Conservation (phyloP, 1,140 invertebrate genomes). For the Bathynomus jamesi region DNA sequence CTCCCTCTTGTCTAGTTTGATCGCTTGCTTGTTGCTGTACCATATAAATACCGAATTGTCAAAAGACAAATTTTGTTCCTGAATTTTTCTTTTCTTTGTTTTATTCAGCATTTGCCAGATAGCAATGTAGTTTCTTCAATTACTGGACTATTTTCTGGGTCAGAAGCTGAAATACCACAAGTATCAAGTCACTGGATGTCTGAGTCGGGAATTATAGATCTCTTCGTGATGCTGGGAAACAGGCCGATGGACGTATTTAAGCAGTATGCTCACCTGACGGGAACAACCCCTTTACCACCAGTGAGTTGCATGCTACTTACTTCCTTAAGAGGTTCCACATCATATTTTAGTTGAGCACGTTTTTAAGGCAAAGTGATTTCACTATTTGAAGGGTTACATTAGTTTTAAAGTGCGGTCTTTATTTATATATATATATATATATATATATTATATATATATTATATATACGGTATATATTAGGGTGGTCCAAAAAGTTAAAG, state of each 20-base stretch:
- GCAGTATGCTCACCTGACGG: slow-evolving; percentile 82
- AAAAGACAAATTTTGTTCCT: not conserved
- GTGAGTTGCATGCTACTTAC: slow-evolving; percentile 52
- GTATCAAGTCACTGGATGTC: slow-evolving; percentile 71
- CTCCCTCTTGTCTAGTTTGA: too few species aligned
- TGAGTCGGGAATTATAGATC: slow-evolving; percentile 88
- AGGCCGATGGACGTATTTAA: slow-evolving; percentile 71
- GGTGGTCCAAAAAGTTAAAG: too few species aligned
- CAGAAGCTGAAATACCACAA: slow-evolving; percentile 19
- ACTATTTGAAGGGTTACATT: not conserved
- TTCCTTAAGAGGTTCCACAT: not conserved
- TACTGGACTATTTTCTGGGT: slow-evolving; percentile 33
- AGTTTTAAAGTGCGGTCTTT: not conserved
- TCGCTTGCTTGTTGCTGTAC: too few species aligned
- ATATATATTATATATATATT: slow-evolving; percentile 1
- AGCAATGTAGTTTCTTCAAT: slow-evolving; percentile 65
- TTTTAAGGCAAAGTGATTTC: not conserved
- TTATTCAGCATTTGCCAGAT: slow-evolving; percentile 23
- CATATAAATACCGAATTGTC: too few species aligned
- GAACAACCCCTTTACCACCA: slow-evolving; percentile 79
- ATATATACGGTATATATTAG: not conserved
- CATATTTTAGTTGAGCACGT: not conserved
- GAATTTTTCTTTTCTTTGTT: not conserved
- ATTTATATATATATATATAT: not conserved
- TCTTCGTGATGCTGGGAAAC: slow-evolving; percentile 86